Evolutionary conservation across 2,888 invertebrate species (phyloP).

Genomic region (Aphidoletes aphidimyza): DNA sequence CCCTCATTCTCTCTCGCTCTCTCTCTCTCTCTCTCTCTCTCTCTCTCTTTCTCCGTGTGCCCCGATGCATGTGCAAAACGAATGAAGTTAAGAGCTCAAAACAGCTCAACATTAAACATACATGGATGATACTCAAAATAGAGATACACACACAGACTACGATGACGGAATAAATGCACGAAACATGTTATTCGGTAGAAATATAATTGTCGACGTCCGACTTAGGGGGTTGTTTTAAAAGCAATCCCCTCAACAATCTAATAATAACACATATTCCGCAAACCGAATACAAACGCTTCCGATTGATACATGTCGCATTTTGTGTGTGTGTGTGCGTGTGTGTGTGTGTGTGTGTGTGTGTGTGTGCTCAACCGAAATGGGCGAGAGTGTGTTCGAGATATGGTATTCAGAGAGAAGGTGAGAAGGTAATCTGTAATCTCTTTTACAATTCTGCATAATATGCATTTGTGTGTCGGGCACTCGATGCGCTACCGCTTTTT

Average conservation of each 20-base stretch:
- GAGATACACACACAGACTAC: neutral
- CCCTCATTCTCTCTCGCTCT: too few species aligned
- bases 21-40: too few species aligned
- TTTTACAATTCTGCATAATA: constrained; percentile 17
- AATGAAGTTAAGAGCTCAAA: neutral
- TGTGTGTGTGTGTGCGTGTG: too few species aligned
- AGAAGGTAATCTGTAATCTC: constrained; percentile 9
- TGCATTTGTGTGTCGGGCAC: neutral
- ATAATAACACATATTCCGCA: constrained; percentile 51
- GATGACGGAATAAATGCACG: neutral
- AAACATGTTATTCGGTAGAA: constrained; percentile 2
- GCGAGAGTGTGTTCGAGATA: too few species aligned
- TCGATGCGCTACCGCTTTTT: neutral
- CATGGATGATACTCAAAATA: neutral
- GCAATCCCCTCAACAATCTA: neutral
- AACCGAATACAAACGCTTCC: neutral
- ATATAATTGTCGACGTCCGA: constrained; percentile 10
- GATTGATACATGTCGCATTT: neutral
- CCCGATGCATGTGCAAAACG: too few species aligned
- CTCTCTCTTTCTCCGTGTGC: too few species aligned
- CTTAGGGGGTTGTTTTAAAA: neutral
- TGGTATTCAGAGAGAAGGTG: too few species aligned
- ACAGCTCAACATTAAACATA: neutral
- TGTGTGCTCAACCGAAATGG: too few species aligned
- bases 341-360: too few species aligned